A percentile compares a stretch with the other conserved stretches of the same genome.
Evolutionary conservation across 2,113 vertebrate genomes (phyloP).

Genomic region (Uropsilus gracilis): DNA sequence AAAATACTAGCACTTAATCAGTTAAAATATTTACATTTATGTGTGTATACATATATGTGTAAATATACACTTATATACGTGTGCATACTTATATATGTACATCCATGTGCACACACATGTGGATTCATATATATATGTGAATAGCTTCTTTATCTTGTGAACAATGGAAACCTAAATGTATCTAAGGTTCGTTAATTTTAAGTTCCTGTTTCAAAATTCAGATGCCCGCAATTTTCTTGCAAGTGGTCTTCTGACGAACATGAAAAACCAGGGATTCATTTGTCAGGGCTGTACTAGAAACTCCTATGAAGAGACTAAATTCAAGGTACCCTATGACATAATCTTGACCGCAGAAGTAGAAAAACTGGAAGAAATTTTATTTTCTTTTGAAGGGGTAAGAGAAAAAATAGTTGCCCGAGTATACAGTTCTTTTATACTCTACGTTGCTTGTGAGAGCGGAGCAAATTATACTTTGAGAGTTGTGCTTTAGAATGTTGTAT

Average conservation of each 20-base stretch:
- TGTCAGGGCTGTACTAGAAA: not conserved
- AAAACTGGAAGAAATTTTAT: slow-evolving; percentile 12
- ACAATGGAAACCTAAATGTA: not conserved
- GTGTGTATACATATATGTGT: not conserved
- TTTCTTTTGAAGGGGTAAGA: not conserved
- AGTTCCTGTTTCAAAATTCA: not conserved
- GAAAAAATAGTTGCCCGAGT: not conserved
- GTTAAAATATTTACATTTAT: not conserved
- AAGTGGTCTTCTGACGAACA: not conserved
- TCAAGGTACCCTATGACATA: not conserved
- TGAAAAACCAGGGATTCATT: slow-evolving; percentile 22
- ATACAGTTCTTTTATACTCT: not conserved
- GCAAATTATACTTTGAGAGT: slow-evolving; percentile 17
- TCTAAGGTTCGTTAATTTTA: not conserved
- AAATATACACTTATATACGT: not conserved
- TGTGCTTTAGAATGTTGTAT: not conserved
- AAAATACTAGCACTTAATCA: not conserved
- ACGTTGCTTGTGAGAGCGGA: not conserved
- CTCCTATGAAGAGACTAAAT: not conserved
- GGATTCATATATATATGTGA: not conserved
- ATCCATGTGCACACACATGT: no score
- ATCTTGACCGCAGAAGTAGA: not conserved
- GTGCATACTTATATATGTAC: no score
- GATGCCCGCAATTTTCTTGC: not conserved
- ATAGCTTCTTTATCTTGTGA: not conserved